A percentile compares a stretch with the other conserved stretches of the same genome.
Evolutionary conservation across 2,113 vertebrate genomes (phyloP).

Genomic region (Takifugu flavidus): DNA sequence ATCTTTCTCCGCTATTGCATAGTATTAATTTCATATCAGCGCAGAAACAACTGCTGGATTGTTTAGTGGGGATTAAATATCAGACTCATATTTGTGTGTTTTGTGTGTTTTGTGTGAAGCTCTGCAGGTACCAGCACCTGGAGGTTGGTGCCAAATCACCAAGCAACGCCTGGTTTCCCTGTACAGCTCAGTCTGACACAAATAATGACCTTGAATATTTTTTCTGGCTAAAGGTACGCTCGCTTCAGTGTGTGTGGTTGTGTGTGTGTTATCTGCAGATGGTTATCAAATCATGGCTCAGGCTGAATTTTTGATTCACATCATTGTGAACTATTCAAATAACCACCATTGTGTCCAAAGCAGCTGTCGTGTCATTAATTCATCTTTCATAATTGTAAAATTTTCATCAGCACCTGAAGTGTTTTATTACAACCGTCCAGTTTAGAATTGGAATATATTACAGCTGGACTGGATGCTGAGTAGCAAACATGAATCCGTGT

Average conservation of each 20-base stretch:
- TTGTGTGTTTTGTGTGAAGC: constrained; percentile 57
- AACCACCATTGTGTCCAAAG: constrained; percentile 16
- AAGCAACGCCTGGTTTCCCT: constrained; percentile 84
- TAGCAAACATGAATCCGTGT: no score
- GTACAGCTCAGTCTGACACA: constrained; percentile 59
- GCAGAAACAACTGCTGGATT: no score
- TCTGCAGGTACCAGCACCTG: constrained; percentile 76
- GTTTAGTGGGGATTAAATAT: no score
- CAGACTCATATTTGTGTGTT: no score
- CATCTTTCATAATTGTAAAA: constrained; percentile 33
- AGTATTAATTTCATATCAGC: no score
- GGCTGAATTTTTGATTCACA: constrained; percentile 18
- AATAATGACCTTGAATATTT: constrained; percentile 63
- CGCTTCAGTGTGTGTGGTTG: background rate
- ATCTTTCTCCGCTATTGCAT: no score
- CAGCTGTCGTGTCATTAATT: constrained; percentile 31
- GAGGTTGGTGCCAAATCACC: constrained; percentile 63
- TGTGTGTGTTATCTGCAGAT: constrained; percentile 32
- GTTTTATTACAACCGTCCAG: background rate
- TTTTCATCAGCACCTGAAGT: constrained; percentile 25
- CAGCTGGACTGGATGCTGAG: no score
- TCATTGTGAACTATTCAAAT: constrained; percentile 15
- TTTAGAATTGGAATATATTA: no score
- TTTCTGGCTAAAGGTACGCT: constrained; percentile 84
- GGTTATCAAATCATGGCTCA: constrained; percentile 34